Conservation (phyloP, 64 coral and sea anemone species). For the Pocillopora verrucosa region DNA sequence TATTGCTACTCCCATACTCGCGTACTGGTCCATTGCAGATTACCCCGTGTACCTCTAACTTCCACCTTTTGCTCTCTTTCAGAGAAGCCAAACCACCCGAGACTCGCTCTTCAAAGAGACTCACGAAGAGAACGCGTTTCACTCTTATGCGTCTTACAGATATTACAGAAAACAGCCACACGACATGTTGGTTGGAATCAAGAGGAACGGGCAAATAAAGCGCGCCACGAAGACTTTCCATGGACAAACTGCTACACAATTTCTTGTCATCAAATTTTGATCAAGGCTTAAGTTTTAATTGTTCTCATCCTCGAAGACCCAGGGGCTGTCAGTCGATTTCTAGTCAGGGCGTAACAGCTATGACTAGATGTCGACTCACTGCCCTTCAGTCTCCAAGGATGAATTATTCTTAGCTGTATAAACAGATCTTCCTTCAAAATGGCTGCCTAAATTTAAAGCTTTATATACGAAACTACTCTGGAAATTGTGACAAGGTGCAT, state of each 20-base stretch:
- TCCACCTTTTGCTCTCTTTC: background rate
- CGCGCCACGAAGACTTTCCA: slow-evolving; percentile 52
- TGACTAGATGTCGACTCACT: no score
- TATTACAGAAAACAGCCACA: slow-evolving; percentile 40
- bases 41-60: background rate
- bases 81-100: slow-evolving; percentile 18
- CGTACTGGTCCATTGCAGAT: no score
- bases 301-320: no score
- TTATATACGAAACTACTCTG: no score
- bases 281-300: background rate
- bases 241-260: slow-evolving; percentile 60
- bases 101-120: slow-evolving; percentile 66
- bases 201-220: slow-evolving; percentile 55
- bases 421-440: no score
- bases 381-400: no score
- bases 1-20: no score
- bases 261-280: slow-evolving; percentile 56
- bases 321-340: no score
- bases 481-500: no score
- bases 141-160: slow-evolving; percentile 61
- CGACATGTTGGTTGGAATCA: slow-evolving; percentile 71
- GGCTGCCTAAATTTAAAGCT: no score
- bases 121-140: slow-evolving; percentile 52
- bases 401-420: no score
- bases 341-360: no score